Percentiles rank a stretch among this genome's conserved stretches.
Conservation (phyloP, 1,140 invertebrate genomes). For the Hirudo medicinalis region DNA sequence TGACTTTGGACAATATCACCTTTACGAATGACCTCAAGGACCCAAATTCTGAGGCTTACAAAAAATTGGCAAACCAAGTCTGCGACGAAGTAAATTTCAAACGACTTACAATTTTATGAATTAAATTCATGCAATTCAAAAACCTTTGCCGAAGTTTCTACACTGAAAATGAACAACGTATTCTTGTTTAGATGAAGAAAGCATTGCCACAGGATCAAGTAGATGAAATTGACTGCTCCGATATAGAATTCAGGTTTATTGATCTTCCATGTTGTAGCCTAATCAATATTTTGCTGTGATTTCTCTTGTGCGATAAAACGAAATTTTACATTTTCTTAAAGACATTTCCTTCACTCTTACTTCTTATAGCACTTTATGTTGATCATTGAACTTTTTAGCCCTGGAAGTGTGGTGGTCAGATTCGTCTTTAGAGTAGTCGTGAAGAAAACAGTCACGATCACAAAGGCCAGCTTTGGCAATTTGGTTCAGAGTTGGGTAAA, state of each 20-base stretch:
- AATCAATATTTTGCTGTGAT: neutral
- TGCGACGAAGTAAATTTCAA: neutral
- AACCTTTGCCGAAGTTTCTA: neutral
- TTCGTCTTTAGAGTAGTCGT: neutral
- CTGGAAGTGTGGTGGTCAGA: neutral
- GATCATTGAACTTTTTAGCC: neutral
- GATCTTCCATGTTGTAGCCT: neutral
- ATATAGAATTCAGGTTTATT: no score
- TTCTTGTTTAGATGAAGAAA: neutral
- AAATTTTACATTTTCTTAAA: neutral
- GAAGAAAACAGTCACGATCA: neutral
- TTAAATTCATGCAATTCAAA: neutral
- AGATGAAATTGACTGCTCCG: no score
- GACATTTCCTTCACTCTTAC: neutral
- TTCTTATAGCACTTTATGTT: neutral
- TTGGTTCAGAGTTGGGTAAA: neutral
- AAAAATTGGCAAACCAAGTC: neutral
- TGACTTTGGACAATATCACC: no score
- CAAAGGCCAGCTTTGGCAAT: conserved; percentile 1
- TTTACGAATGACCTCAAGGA: neutral
- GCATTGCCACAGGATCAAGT: no score
- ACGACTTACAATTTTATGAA: no score
- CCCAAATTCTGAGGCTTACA: conserved; percentile 3
- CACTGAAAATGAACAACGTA: neutral
- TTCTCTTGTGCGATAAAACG: neutral